Evolutionary conservation across 1,140 invertebrate species (phyloP), one percentile per base, ranked within the genome.

Genomic region (Aphelinus atriplicis): DNA sequence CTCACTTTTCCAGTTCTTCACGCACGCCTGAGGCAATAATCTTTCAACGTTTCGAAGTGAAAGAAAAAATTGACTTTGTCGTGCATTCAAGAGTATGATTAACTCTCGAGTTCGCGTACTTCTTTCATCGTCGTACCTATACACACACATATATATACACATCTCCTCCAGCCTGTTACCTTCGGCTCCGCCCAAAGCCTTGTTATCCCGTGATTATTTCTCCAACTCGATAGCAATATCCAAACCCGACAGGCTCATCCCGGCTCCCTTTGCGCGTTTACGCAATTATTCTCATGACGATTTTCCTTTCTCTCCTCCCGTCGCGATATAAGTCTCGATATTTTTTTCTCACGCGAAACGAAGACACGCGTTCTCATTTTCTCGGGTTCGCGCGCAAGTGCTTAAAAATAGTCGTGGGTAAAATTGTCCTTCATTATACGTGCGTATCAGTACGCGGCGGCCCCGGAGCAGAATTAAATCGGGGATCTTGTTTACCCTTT

Each of bases 21-120:
- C 3, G 10, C 51, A 50, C 51, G 48, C 63, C 43, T 48, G 63
- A 51, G 48, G 63, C 48, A 47, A 65, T 65, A 65, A 65, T 51
- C 63, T 65, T 51, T 3, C 63, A 42, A 26, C 47, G 63, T 65
- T 65, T 65, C 10, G 51, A 51, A 10, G 26, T 62, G 53, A 6
- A 3, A 43, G 9, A 60, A 60, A 62, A 43, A 3, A 7, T 53
- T 53, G 42, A 70, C 50, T 68, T 68, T 57, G 43, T 5, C 48
- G 5, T 26, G 0, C 48, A 53, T n/a, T 9, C 3, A 7, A 62
- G 7, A 53, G 42, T 42, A 43, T 53, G 57, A 62, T 71, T 71
- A 71, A 46, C 58, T 65, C 9, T 51, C 2, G 56, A 60, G 53
- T 50, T n/a, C 47, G 10, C 46, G 1, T 50, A 2, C 26, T 26